Evolutionary conservation across 2,888 invertebrate species (phyloP), one percentile per base, ranked within the genome.

Genomic region (Keiferia lycopersicella): DNA sequence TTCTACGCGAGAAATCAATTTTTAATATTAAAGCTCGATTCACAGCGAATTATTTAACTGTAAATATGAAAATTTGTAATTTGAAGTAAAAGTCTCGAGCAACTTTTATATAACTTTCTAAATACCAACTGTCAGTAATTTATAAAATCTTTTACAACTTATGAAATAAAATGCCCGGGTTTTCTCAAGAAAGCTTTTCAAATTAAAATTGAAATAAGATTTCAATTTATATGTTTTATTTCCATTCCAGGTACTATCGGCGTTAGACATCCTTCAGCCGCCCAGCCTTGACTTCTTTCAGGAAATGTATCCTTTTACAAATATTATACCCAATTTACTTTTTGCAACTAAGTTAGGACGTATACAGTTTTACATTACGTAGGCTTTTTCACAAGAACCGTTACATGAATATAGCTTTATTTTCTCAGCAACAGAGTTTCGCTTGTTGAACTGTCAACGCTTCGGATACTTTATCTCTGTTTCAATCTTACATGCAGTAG

Each of bases 241-340:
- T 94, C 62, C 95, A 98, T 93, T 94, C 62, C 95, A 99, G 98
- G 98, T 99, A 82, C 94, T 99, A 81, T 98, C 98, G 80, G 98
- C 99, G 77, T 93, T 98, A 93, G 99, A 99, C 93, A 99, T 99
- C 89, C 94, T 99, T 79, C 99, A 99, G 92, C 99, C 99, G 81
- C 98, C 99, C 77, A 98, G 98, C 93, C 95, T 98, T 92, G 98
- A 99, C 93, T 99, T 98, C 94, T 99, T 99, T 94, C 98, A 99
- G 94, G 99, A 99, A 96, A 98, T 99, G 98, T 99, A 98, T 96
- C 96, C 96, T 97, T 96, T 96, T 86, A 20, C 26, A 45, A 58
- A 63, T 45, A 20, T 38, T n/a, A 11, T 39, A n/a, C 20, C 12
- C 39, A 39, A 39, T 58, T 58, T 58, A 57, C 18, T 38, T 20